Evolutionary conservation across 2,113 vertebrate species (phyloP).

Genomic region (Echinops telfairi): DNA sequence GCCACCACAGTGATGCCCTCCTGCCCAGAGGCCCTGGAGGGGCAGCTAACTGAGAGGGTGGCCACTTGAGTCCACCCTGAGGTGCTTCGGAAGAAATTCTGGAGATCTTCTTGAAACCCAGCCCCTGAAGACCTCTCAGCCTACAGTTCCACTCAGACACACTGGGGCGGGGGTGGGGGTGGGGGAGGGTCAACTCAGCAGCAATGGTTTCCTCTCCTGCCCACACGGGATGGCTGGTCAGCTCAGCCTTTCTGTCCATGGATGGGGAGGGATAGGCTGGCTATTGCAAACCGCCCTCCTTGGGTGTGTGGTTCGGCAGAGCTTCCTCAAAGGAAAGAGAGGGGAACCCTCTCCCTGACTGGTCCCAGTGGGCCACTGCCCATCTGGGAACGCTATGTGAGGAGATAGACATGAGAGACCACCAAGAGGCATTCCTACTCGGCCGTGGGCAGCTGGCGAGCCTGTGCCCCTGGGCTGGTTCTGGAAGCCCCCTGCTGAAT

Average conservation of each 20-base stretch:
- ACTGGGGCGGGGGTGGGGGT: not conserved
- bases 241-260: not conserved
- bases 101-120: not conserved
- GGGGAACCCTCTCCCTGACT: not conserved
- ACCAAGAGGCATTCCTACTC: not conserved
- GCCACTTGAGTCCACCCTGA: not conserved
- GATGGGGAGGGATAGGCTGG: not conserved
- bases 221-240: not conserved
- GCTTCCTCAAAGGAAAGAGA: not conserved
- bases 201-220: not conserved
- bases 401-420: not conserved
- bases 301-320: not conserved
- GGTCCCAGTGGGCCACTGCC: not conserved
- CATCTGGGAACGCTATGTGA: not conserved
- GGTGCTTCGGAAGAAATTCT: not conserved
- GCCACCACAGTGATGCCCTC: not conserved
- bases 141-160: not conserved
- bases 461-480: not conserved
- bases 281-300: not conserved
- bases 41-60: not conserved
- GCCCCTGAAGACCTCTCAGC: not conserved
- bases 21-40: not conserved
- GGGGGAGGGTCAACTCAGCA: not conserved
- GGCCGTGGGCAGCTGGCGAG: not conserved
- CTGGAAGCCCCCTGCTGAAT: not conserved